Evolutionary conservation across 2,888 invertebrate species (phyloP).

Genomic region (Caenorhabditis afra): DNA sequence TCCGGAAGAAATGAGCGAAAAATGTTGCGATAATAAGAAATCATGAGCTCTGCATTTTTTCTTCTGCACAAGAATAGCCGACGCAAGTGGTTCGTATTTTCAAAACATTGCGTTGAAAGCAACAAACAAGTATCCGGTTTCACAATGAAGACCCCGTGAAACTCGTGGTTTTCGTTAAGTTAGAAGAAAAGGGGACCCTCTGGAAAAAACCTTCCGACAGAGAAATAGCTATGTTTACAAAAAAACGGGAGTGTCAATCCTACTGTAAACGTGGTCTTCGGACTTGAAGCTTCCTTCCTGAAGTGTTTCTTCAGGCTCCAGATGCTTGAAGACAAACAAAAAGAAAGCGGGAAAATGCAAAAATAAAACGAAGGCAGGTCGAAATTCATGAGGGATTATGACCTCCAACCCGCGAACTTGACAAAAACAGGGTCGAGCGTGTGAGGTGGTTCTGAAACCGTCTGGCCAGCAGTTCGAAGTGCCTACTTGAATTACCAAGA

Average conservation of each 20-base stretch:
- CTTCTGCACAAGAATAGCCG: slow-evolving; percentile 9
- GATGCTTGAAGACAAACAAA: slow-evolving; percentile 51
- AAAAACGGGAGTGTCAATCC: slow-evolving; percentile 12
- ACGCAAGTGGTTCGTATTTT: slow-evolving; percentile 42
- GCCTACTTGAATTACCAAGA: background rate
- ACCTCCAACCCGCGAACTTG: slow-evolving; percentile 8
- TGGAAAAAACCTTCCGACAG: slow-evolving; percentile 1
- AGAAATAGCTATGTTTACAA: slow-evolving; percentile 26
- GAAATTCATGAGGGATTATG: slow-evolving; percentile 10
- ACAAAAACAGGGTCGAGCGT: background rate
- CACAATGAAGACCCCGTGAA: slow-evolving; percentile 33
- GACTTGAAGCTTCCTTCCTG: background rate
- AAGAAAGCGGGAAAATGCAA: slow-evolving; percentile 19
- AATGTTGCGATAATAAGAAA: slow-evolving; percentile 33
- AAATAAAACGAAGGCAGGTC: slow-evolving; percentile 11
- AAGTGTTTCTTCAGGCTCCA: slow-evolving; percentile 22
- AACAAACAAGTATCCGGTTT: slow-evolving; percentile 58
- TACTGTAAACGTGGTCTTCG: slow-evolving; percentile 44
- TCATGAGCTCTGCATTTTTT: slow-evolving; percentile 24
- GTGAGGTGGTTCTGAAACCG: slow-evolving; percentile 12
- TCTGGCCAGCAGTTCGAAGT: slow-evolving; percentile 6
- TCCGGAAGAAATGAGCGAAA: background rate
- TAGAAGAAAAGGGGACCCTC: background rate
- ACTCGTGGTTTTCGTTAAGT: slow-evolving; percentile 39
- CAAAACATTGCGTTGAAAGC: slow-evolving; percentile 49